These are phyloP conservation scores for Cantharis rustica DNA, from an alignment of 2,888 invertebrate species.

Conservation along the genomic window DNA sequence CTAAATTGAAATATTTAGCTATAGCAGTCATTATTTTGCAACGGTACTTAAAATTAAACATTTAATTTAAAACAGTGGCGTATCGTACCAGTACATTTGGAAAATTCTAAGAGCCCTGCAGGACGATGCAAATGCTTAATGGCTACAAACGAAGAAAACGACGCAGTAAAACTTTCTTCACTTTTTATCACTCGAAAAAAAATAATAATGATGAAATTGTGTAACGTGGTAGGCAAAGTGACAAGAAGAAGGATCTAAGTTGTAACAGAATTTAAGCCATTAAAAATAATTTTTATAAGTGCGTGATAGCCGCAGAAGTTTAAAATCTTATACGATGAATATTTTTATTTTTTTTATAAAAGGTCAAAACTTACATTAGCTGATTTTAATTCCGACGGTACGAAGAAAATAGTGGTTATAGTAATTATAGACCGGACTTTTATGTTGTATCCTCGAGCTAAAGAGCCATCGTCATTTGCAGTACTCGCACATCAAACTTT, in stretches of 20 bases:
- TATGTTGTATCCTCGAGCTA: conserved; percentile 20
- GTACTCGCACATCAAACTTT: conserved; percentile 21
- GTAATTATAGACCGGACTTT: conserved; percentile 29
- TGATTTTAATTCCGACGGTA: conserved; percentile 29
- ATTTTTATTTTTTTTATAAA: conserved; percentile 16
- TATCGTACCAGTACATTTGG: background rate
- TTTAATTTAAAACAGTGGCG: background rate
- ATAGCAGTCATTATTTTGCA: background rate
- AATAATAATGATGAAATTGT: background rate
- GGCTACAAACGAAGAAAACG: no score
- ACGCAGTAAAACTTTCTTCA: no score
- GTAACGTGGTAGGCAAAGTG: background rate
- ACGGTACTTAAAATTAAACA: background rate
- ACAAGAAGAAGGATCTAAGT: background rate
- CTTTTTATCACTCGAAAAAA: no score
- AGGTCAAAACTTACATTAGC: conserved; percentile 27
- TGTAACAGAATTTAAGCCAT: background rate
- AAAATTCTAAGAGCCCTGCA: background rate
- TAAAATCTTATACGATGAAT: conserved; percentile 10
- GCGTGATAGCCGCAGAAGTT: conserved; percentile 26
- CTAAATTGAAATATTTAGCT: background rate
- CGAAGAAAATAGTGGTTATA: conserved; percentile 29
- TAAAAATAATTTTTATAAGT: conserved; percentile 4
- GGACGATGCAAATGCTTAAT: background rate
- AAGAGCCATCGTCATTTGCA: conserved; percentile 22